Evolutionary conservation across 2,113 vertebrate species (phyloP), one percentile per base, ranked within the genome.

Genomic region (Zosterops japonicus): DNA sequence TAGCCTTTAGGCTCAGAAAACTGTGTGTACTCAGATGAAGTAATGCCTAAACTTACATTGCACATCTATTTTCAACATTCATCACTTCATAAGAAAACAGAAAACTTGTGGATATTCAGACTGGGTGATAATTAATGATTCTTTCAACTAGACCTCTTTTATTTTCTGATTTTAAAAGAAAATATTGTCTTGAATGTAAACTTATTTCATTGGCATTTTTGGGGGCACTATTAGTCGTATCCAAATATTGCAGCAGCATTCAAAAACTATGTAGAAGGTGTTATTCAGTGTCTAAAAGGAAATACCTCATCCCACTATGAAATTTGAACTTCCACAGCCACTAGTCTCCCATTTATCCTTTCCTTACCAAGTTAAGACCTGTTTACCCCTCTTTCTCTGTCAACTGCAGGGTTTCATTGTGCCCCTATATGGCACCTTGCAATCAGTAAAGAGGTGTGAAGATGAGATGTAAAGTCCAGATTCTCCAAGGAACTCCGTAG

Each of bases 121-220:
- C 36, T 44, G 10, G 17, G 8, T 1, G 1, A 22, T 20, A 74
- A 31, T 78, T 93, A 61, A 67, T 1, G 2, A 36, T 69, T 93
- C 33, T 39, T 84, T 41, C 46, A 57, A 28, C 22, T 56, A 27
- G 5, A 71, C 21, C 20, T 36, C 16, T 29, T 96, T 78, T 49
- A 39, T 61, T 70, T 87, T 57, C 70, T 72, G 56, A 72, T 41
- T 92, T 80, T 80, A 44, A 80, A 90, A 69, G 19, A 81, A 84
- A 91, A 70, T 71, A 44, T 64, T 68, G 49, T 64, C 22, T 87
- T 68, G 14, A 82, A 76, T 36, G 5, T 60, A 78, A 23, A 53
- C 14, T 64, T 85, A 56, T 22, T 76, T 76, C 24, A 52, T 5
- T 76, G 35, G 21, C 21, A 27, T 61, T 89, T 94, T 16, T 3